Percentiles rank a stretch among this genome's conserved stretches.
Evolutionary conservation across 2,113 vertebrate species (phyloP).

Genomic region (Lycaon pictus): DNA sequence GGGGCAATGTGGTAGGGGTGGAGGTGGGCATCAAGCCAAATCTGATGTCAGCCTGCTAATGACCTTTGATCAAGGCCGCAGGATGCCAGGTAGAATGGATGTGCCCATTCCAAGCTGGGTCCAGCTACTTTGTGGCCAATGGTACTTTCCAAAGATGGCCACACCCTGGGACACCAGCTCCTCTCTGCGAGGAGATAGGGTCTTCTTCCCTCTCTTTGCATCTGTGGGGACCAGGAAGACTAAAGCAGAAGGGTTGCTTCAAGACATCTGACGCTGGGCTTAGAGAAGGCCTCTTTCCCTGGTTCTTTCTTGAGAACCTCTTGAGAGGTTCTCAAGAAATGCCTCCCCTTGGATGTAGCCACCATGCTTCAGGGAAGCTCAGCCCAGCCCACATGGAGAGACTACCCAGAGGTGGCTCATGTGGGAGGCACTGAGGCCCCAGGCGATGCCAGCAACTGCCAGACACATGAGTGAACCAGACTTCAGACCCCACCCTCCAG

Average conservation of each 20-base stretch:
- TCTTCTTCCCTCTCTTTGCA: not conserved
- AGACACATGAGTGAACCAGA: not conserved
- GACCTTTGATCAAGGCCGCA: not conserved
- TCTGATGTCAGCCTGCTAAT: not conserved
- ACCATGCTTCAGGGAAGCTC: not conserved
- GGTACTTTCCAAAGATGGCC: not conserved
- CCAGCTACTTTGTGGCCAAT: not conserved
- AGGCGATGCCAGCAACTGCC: not conserved
- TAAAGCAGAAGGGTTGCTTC: accelerated
- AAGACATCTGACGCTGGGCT: not conserved
- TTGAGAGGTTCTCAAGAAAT: not conserved
- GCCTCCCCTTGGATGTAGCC: not conserved
- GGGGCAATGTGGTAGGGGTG: not conserved
- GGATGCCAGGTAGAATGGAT: not conserved
- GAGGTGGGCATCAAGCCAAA: not conserved
- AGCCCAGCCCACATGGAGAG: not conserved
- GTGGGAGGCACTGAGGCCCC: not conserved
- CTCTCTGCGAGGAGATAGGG: not conserved
- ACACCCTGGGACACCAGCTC: not conserved
- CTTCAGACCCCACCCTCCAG: not conserved
- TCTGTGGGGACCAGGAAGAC: not conserved
- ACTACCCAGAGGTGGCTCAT: not conserved
- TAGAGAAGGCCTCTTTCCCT: not conserved
- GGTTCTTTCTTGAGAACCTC: not conserved
- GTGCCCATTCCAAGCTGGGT: too few relatives aligned